A percentile compares a stretch with the other conserved stretches of the same genome.
These are phyloP conservation scores for Oscheius onirici DNA, from an alignment of 2,888 invertebrate species.

Conservation along the genomic window DNA sequence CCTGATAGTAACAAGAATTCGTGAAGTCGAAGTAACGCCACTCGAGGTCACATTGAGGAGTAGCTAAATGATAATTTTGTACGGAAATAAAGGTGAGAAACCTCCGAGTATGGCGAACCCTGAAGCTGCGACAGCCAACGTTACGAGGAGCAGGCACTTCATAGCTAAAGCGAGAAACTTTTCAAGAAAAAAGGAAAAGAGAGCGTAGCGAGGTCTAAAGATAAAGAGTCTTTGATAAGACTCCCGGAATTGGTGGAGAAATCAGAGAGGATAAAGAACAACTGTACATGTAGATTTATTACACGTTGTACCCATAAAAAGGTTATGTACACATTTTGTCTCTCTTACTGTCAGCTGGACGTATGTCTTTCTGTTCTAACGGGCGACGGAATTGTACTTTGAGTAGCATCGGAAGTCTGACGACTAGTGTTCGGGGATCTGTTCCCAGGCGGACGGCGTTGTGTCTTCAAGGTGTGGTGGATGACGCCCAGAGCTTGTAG, in stretches of 20 bases:
- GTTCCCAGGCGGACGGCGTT: background rate
- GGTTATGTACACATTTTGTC: slow-evolving; percentile 15
- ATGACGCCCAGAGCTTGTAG: slow-evolving; percentile 45
- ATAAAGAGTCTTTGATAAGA: background rate
- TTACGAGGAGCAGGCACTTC: background rate
- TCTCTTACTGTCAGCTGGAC: slow-evolving; percentile 1
- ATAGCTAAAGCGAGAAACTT: background rate
- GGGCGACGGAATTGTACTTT: background rate
- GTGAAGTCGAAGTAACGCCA: background rate
- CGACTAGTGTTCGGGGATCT: slow-evolving; percentile 5
- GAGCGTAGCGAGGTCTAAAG: background rate
- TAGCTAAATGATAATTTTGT: too few relatives aligned
- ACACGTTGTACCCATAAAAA: slow-evolving; percentile 24
- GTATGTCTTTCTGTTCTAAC: slow-evolving; percentile 4
- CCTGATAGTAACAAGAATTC: slow-evolving; percentile 16
- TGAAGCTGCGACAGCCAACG: background rate
- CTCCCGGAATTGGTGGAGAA: background rate
- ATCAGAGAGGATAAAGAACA: background rate
- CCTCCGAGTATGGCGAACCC: slow-evolving; percentile 2
- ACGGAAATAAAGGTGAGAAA: background rate
- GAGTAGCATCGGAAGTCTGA: background rate
- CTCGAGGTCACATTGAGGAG: slow-evolving; percentile 8
- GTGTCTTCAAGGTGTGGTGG: slow-evolving; percentile 45
- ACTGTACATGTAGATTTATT: slow-evolving; percentile 23
- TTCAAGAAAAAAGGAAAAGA: background rate